phyloP scores from a whole-genome alignment of 2,888 invertebrate genomes.

The Hartigia nigra region DNA sequence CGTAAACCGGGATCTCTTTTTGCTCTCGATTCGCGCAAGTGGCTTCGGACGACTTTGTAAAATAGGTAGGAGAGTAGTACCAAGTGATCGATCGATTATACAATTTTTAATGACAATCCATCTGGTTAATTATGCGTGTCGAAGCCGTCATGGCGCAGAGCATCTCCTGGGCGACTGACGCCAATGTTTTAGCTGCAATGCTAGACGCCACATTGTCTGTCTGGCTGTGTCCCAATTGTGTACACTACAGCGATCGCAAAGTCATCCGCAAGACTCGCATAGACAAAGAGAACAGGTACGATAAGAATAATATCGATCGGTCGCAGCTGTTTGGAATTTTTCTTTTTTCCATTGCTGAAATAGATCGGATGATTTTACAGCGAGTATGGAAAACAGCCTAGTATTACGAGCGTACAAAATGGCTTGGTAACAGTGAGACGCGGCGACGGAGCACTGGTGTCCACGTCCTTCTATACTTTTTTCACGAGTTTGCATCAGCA shows the following conservation, averaged over 20 bases:
- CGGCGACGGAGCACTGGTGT: slow-evolving; percentile 87
- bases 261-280: slow-evolving; percentile 69
- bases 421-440: slow-evolving; percentile 87
- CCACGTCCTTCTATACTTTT: slow-evolving; percentile 57
- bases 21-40: slow-evolving; percentile 76
- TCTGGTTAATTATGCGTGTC: not conserved
- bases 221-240: slow-evolving; percentile 76
- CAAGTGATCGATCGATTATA: not conserved
- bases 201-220: slow-evolving; percentile 83
- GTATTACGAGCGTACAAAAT: slow-evolving; percentile 84
- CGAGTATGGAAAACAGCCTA: slow-evolving; percentile 89
- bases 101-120: not conserved
- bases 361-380: slow-evolving; percentile 69
- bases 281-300: slow-evolving; percentile 65
- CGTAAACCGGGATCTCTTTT: slow-evolving; percentile 86
- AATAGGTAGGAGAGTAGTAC: slow-evolving; percentile 51
- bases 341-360: slow-evolving; percentile 54
- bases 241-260: slow-evolving; percentile 72
- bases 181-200: slow-evolving; percentile 83
- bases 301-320: not conserved
- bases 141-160: slow-evolving; percentile 75
- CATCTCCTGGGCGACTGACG: slow-evolving; percentile 78
- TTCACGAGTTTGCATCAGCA: slow-evolving; percentile 71
- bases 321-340: slow-evolving; percentile 11
- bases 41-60: slow-evolving; percentile 61